Evolutionary conservation across 30 jellyfish, hydroid and myxozoan genomes (phyloP).

Genomic region (Cassiopea andromeda): DNA sequence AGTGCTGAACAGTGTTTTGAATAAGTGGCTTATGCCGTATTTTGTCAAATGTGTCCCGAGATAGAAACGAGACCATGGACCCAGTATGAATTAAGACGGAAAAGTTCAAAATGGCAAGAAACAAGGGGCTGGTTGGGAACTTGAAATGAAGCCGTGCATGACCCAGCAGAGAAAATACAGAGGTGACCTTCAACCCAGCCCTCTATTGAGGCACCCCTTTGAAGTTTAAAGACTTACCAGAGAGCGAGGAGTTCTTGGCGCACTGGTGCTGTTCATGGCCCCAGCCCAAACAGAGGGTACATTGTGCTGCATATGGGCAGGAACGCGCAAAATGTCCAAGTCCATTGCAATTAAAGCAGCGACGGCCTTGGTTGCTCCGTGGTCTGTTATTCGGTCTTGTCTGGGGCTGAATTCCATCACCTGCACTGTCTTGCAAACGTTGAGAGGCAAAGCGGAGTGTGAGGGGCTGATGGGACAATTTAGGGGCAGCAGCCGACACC

Average conservation of each 20-base stretch:
- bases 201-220: no score
- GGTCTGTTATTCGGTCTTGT: background rate
- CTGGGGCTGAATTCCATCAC: background rate
- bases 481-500: background rate
- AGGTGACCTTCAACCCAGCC: no score
- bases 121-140: no score
- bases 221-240: no score
- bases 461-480: background rate
- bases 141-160: no score
- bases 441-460: background rate
- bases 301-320: background rate
- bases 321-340: background rate
- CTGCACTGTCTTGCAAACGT: background rate
- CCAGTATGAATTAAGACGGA: no score
- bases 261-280: background rate
- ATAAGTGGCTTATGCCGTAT: no score
- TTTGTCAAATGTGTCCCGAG: no score
- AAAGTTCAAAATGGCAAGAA: no score
- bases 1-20: no score
- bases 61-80: no score
- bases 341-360: background rate
- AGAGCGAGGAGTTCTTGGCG: background rate
- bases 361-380: background rate
- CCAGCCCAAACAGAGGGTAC: background rate
- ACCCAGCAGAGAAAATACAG: no score